Conservation (phyloP, 2,113 vertebrate genomes). For the Dendropsophus ebraccatus region DNA sequence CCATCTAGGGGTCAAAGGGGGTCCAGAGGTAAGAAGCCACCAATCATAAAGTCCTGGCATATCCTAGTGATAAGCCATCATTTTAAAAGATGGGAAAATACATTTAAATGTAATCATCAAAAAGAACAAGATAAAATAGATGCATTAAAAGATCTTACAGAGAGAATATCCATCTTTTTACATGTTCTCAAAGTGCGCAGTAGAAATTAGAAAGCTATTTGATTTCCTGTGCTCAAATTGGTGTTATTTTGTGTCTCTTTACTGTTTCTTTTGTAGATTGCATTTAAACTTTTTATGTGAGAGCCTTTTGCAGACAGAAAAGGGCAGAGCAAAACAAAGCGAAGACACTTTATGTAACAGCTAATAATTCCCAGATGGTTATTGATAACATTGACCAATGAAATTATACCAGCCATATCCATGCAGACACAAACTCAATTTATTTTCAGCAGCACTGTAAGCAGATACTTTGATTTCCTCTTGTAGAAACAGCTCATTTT, state of each 20-base stretch:
- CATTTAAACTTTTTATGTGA: neutral
- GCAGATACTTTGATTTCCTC: constrained; percentile 19
- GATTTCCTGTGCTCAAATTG: constrained; percentile 30
- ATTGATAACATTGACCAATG: neutral
- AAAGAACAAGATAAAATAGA: constrained; percentile 6
- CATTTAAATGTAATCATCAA: constrained; percentile 29
- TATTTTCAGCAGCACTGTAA: constrained; percentile 35
- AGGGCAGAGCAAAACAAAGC: neutral
- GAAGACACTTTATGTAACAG: neutral
- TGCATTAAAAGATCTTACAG: constrained; percentile 11
- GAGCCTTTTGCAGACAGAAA: neutral
- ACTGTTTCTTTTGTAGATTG: constrained; percentile 13
- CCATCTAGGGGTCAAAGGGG: too few species aligned
- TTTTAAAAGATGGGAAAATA: too few species aligned
- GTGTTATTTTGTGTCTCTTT: constrained; percentile 30
- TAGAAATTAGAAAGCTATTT: constrained; percentile 26
- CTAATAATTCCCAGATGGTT: constrained; percentile 31
- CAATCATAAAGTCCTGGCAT: too few species aligned
- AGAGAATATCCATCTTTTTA: constrained; percentile 12
- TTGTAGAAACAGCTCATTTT: constrained; percentile 8
- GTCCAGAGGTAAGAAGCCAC: too few species aligned
- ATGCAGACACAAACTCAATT: constrained; percentile 9
- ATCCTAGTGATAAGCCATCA: too few species aligned
- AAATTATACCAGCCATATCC: neutral
- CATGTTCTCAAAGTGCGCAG: neutral